phyloP scores from a whole-genome alignment of 35 echinoderm and acorn worm genomes.

The Stichopus chloronotus region DNA sequence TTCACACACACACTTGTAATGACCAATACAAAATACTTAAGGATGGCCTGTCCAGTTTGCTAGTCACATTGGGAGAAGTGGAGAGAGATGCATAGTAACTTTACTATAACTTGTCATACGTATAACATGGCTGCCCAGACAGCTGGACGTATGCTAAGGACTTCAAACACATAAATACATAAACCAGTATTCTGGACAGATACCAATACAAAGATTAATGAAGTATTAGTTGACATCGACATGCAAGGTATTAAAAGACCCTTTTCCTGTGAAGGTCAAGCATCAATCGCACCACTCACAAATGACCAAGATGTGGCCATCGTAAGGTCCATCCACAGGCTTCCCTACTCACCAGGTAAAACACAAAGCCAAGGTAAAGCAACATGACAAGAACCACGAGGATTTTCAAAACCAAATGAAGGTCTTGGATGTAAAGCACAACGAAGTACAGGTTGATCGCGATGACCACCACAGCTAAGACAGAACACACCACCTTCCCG shows the following conservation, averaged over 20 bases:
- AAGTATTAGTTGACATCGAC: neutral
- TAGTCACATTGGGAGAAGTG: too few relatives aligned
- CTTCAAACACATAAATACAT: too few relatives aligned
- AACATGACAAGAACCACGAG: constrained; percentile 64
- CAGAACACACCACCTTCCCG: constrained; percentile 56
- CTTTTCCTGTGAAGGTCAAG: neutral
- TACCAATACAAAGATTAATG: neutral
- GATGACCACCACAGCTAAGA: constrained; percentile 75
- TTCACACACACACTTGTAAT: too few relatives aligned
- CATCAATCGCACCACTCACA: neutral
- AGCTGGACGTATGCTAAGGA: too few relatives aligned
- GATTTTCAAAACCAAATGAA: constrained; percentile 75
- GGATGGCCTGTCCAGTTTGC: too few relatives aligned
- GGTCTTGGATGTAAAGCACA: constrained; percentile 59
- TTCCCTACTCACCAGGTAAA: constrained; percentile 77
- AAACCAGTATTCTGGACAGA: neutral
- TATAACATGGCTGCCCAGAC: too few relatives aligned
- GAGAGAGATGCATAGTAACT: too few relatives aligned
- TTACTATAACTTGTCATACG: too few relatives aligned
- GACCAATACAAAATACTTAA: too few relatives aligned
- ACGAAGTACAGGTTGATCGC: constrained; percentile 97
- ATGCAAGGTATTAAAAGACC: neutral
- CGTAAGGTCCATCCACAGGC: too few relatives aligned
- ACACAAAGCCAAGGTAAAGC: constrained; percentile 74
- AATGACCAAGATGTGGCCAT: neutral